Base-by-base conservation (phyloP, 1,140 invertebrate species). In the Ctenoplectra terminalis region DNA sequence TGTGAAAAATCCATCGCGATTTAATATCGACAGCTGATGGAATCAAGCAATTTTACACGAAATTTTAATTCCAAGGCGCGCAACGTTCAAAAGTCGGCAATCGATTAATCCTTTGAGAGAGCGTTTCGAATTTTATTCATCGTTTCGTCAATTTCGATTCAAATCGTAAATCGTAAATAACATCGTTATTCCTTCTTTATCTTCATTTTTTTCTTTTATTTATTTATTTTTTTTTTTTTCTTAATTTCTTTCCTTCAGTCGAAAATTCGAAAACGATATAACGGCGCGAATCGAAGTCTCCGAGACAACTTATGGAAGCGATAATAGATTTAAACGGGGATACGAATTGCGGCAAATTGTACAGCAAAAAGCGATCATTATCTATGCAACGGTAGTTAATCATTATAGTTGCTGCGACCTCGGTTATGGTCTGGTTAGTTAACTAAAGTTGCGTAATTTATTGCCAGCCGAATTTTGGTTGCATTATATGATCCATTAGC, bases 391-490 rank as follows among this genome's bases (percentile, higher is more conserved):
- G 84, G 60, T 80, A 82, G 83, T 87, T 88, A 78, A 88, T 87
- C 80, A 87, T 88, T 87, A 85, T 85, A 87, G 87, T 87, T 87
- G 70, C 86, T 85, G 75, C 66, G 29, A 83, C 80, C 85, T 77
- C 86, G 88, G 87, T 89, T 89, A 90, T 79, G 85, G 85, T 86
- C 82, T 88, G 87, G 87, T 87, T 86, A 89, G 88, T 90, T 90
- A 90, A 89, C 88, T 72, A 82, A 89, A 90, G 87, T 90, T 90
- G 88, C 88, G 87, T 90, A 90, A 93, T 92, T 91, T 90, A 92
- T 92, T 92, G 90, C 89, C 87, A 91, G 89, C 86, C 87, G 87
- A 92, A 91, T 92, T 92, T 92, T 88, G 87, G 89, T 88, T 87
- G 88, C 86, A 85, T 88, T 88, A 88, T 85, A 87, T 87, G 82